Base-by-base conservation (phyloP, 2,888 invertebrate genomes). In the Melanostoma scalare region DNA sequence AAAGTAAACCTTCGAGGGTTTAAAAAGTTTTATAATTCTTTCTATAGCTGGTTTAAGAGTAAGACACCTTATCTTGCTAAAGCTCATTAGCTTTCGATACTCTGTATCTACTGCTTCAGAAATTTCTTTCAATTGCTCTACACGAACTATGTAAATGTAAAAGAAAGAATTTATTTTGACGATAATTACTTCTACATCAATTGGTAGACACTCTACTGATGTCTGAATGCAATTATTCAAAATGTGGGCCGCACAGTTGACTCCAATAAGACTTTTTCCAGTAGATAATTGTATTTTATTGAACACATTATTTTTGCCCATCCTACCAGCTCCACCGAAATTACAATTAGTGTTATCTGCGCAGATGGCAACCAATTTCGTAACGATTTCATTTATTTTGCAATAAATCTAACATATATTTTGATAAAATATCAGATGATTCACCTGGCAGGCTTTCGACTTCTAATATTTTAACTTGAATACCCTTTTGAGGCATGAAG, bases 151-250 rank as follows among this genome's bases (percentile, higher is more conserved):
- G 20, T 20, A 20, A 20, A n/a, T n/a, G n/a, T n/a, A n/a, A n/a
- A n/a, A n/a, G n/a, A n/a, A n/a, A n/a, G n/a, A n/a, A n/a, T n/a
- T n/a, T 35, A 74, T 84, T 35, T 84, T 84, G 5, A 78, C 65
- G 48, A 85, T 52, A 72, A 85, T 63, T 35, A 79, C 71, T 73
- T 81, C 82, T 44, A 82, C 53, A 58, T 82, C 78, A 44, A 85
- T 44, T 33, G 78, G 81, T n/a, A 81, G 63, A 40, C 50, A 58
- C 33, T 81, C 81, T 46, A 61, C 56, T 40, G 75, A 55, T 4
- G 75, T 60, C 75, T 85, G 78, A 61, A 85, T 78, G 48, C 71
- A 74, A 44, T 80, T 80, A 61, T 76, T 76, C n/a, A 44, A 6
- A 44, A 40, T 36, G 10, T 65, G 40, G 1, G 65, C 65, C 8